These are phyloP conservation scores for Pocillopora grandis DNA, from an alignment of 92 coral and sea anemone genomes.

Conservation along the genomic window DNA sequence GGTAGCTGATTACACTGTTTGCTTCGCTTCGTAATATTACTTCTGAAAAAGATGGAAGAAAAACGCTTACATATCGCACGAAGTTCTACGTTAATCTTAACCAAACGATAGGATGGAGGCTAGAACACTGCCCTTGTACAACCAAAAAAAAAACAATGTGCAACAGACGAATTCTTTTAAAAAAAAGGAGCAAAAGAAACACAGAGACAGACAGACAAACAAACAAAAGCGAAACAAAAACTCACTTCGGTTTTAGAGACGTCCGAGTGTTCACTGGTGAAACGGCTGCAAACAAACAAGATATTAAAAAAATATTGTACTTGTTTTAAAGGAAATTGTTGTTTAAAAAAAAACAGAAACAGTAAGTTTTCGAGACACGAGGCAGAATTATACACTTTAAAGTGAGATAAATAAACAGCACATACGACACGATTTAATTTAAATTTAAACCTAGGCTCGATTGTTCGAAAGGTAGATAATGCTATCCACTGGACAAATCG, in stretches of 20 bases:
- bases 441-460: too few relatives aligned
- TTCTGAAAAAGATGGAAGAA: background rate
- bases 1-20: conserved; percentile 28
- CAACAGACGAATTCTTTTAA: too few relatives aligned
- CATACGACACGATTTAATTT: too few relatives aligned
- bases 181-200: background rate
- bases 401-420: too few relatives aligned
- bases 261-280: conserved; percentile 14
- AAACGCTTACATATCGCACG: background rate
- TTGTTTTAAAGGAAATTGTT: background rate
- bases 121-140: too few relatives aligned
- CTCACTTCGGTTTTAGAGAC: conserved; percentile 34
- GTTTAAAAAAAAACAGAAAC: too few relatives aligned
- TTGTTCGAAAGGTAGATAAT: too few relatives aligned
- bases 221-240: background rate
- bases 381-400: too few relatives aligned
- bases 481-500: too few relatives aligned
- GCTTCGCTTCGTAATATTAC: background rate
- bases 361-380: too few relatives aligned
- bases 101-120: background rate
- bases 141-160: too few relatives aligned
- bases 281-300: conserved; percentile 7
- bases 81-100: background rate
- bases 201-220: background rate
- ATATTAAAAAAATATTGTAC: background rate